phyloP scores from a whole-genome alignment of 2,888 invertebrate genomes.

The Volucella bombylans region DNA sequence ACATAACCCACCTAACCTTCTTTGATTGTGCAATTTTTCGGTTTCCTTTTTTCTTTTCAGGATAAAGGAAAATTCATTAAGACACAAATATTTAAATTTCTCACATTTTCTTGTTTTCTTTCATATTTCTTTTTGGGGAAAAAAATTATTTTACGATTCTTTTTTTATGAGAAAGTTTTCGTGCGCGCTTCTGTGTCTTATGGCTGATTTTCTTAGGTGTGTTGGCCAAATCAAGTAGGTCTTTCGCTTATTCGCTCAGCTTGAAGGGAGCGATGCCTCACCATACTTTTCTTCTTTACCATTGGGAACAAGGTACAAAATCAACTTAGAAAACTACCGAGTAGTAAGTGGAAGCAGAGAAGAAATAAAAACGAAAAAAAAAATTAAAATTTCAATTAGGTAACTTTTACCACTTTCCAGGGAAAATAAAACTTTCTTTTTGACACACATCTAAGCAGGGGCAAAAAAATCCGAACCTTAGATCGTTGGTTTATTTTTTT shows the following conservation, averaged over 20 bases:
- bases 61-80: constrained; percentile 37
- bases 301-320: no score
- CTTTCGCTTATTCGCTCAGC: constrained; percentile 1
- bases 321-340: constrained; percentile 12
- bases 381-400: constrained; percentile 68
- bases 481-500: neutral
- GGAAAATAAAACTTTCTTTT: constrained; percentile 29
- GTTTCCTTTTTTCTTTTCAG: constrained; percentile 4
- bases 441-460: constrained; percentile 1
- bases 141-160: neutral
- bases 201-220: neutral
- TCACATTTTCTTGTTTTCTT: constrained; percentile 5
- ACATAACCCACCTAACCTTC: no score
- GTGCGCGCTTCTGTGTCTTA: constrained; percentile 2
- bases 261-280: neutral
- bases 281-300: neutral
- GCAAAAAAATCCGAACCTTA: neutral
- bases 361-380: constrained; percentile 16
- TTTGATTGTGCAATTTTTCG: constrained; percentile 38
- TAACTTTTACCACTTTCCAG: constrained; percentile 49
- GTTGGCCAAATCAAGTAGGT: constrained; percentile 20
- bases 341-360: neutral
- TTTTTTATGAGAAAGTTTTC: constrained; percentile 24
- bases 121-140: neutral
- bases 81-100: constrained; percentile 53